These are phyloP conservation scores for Lophotriccus pileatus DNA, from an alignment of 2,797 vertebrate species.

Conservation along the genomic window DNA sequence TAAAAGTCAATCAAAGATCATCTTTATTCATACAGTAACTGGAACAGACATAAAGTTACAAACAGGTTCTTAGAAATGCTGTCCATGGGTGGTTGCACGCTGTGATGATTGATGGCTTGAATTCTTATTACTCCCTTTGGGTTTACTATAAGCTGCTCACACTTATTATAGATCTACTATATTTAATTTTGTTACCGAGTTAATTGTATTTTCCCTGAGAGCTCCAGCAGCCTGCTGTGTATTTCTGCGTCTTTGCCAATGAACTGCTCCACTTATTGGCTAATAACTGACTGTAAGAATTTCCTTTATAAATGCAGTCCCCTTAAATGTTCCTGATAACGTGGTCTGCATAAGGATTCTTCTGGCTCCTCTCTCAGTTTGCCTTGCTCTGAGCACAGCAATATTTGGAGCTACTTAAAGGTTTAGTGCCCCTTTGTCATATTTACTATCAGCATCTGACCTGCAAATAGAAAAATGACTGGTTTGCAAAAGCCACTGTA, in stretches of 20 bases:
- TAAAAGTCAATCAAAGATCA: not conserved
- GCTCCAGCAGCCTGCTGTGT: slow-evolving; percentile 39
- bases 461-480: slow-evolving; percentile 2
- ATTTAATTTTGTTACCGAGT: slow-evolving; percentile 59
- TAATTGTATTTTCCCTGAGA: slow-evolving; percentile 64
- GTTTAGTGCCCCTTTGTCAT: slow-evolving; percentile 28
- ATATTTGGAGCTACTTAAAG: slow-evolving; percentile 4
- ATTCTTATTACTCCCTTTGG: slow-evolving; percentile 52
- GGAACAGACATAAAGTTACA: not conserved
- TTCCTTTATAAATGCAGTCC: slow-evolving; percentile 13
- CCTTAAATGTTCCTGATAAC: slow-evolving; percentile 27
- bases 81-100: not conserved
- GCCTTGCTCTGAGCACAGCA: not conserved
- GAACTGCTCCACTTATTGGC: slow-evolving; percentile 34
- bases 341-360: not conserved
- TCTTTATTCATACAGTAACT: not conserved
- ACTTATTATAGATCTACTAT: slow-evolving; percentile 47
- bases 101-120: slow-evolving; percentile 47
- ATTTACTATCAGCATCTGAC: slow-evolving; percentile 27
- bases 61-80: slow-evolving; percentile 10
- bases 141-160: slow-evolving; percentile 47
- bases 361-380: not conserved
- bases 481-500: slow-evolving; percentile 9
- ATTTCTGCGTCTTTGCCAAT: slow-evolving; percentile 45
- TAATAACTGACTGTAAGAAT: slow-evolving; percentile 50